These are phyloP conservation scores for Phylloscopus trochiloides DNA, from an alignment of 2,113 vertebrate genomes.

Conservation along the genomic window DNA sequence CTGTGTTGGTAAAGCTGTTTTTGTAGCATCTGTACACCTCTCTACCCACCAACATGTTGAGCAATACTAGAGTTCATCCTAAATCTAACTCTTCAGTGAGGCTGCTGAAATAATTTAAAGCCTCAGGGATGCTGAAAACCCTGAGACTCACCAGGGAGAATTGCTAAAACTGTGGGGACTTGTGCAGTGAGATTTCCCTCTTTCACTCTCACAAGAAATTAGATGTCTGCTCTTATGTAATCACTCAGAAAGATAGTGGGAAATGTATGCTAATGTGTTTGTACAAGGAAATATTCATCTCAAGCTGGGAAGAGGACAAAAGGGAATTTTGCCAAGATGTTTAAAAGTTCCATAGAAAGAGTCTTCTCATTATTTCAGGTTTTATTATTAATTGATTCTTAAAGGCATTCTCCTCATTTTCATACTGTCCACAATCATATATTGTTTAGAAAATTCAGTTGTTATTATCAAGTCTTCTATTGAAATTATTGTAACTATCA, in stretches of 20 bases:
- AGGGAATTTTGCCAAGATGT: not conserved
- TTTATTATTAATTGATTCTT: not conserved
- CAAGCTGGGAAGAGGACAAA: not conserved
- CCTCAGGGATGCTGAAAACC: not conserved
- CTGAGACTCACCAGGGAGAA: not conserved
- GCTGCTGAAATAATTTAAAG: not conserved
- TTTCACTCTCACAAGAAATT: not conserved
- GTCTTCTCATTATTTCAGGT: not conserved
- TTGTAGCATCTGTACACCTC: not conserved
- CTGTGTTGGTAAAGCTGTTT: not conserved
- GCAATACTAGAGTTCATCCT: not conserved
- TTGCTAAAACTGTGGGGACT: not conserved
- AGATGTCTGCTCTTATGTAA: not conserved
- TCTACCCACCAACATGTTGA: not conserved
- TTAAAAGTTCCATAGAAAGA: not conserved
- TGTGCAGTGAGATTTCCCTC: not conserved
- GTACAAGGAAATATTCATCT: not conserved
- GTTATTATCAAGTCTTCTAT: not conserved
- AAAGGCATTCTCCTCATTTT: not conserved
- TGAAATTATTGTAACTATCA: not conserved
- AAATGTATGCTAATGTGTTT: not conserved
- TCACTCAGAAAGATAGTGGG: not conserved
- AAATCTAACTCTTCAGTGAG: not conserved
- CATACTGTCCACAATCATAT: not conserved
- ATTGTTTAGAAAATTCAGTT: not conserved